phyloP scores from a whole-genome alignment of 2,113 vertebrate species.

The Phylloscopus trochiloides region DNA sequence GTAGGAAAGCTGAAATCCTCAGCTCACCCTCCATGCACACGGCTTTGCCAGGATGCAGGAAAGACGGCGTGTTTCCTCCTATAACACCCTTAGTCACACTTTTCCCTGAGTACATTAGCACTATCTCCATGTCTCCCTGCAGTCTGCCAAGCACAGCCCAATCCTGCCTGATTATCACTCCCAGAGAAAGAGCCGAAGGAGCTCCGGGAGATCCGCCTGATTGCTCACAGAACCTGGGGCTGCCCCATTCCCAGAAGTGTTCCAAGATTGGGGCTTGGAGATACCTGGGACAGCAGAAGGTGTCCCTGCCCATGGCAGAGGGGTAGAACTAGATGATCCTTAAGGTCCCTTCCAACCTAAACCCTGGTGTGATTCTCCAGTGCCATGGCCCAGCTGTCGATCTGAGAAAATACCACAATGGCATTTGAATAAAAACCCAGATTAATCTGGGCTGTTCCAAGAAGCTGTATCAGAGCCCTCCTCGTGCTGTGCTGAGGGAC shows the following conservation, averaged over 20 bases:
- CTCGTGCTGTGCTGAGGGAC: not conserved
- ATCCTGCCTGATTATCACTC: not conserved
- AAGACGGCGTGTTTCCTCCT: not conserved
- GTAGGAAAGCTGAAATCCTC: not conserved
- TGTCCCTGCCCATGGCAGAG: not conserved
- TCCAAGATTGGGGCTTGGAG: not conserved
- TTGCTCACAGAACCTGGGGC: not conserved
- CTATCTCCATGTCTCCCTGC: not conserved
- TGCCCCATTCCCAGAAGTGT: not conserved
- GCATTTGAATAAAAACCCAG: not conserved
- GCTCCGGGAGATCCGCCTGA: fast-evolving
- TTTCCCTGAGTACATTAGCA: not conserved
- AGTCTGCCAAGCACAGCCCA: not conserved
- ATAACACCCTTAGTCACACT: not conserved
- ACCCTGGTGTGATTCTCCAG: not conserved
- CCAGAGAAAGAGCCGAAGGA: not conserved
- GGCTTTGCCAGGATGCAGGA: not conserved
- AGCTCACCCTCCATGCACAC: not conserved
- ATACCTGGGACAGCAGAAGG: not conserved
- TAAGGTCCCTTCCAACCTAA: not conserved
- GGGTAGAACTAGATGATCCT: not conserved
- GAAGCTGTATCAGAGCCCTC: not conserved
- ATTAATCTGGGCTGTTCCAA: not conserved
- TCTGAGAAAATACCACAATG: not conserved
- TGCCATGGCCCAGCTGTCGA: fast-evolving